phyloP scores from a whole-genome alignment of 2,888 invertebrate genomes.

The Drosophila bunnanda region DNA sequence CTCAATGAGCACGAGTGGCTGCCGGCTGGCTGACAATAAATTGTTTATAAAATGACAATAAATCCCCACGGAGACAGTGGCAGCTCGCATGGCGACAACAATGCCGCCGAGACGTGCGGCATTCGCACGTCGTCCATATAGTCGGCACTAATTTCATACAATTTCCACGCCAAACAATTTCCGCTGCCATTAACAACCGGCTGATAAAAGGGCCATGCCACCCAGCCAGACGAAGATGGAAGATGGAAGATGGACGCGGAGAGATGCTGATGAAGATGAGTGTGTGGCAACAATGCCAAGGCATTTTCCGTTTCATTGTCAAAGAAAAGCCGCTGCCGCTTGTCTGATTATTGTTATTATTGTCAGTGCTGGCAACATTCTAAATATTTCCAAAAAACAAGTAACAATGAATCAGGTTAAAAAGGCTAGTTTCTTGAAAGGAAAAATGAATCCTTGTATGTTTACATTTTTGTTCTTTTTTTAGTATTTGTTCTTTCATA shows the following conservation, averaged over 20 bases:
- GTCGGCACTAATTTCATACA: conserved; percentile 59
- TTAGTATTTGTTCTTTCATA: too few relatives aligned
- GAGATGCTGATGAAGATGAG: conserved; percentile 15
- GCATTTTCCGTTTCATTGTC: conserved; percentile 29
- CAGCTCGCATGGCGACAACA: conserved; percentile 33
- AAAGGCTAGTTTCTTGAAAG: too few relatives aligned
- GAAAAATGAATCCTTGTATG: too few relatives aligned
- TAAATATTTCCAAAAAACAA: not conserved
- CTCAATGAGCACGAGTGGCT: conserved; percentile 14
- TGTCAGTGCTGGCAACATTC: conserved; percentile 4
- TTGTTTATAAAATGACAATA: conserved; percentile 59
- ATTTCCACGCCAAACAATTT: conserved; percentile 65
- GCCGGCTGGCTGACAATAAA: conserved; percentile 35
- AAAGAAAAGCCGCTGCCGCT: conserved; percentile 3
- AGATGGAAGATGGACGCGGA: conserved; percentile 5
- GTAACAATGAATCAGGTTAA: not conserved
- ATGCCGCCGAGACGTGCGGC: conserved; percentile 20
- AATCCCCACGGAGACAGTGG: conserved; percentile 12
- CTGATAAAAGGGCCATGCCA: not conserved
- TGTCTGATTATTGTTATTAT: conserved; percentile 14
- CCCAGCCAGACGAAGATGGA: conserved; percentile 8
- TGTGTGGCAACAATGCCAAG: conserved; percentile 28
- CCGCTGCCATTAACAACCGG: conserved; percentile 49
- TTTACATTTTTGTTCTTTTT: too few relatives aligned
- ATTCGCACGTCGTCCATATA: conserved; percentile 20